phyloP scores from a whole-genome alignment of 2,888 invertebrate species.

The Teleiodes luculella region DNA sequence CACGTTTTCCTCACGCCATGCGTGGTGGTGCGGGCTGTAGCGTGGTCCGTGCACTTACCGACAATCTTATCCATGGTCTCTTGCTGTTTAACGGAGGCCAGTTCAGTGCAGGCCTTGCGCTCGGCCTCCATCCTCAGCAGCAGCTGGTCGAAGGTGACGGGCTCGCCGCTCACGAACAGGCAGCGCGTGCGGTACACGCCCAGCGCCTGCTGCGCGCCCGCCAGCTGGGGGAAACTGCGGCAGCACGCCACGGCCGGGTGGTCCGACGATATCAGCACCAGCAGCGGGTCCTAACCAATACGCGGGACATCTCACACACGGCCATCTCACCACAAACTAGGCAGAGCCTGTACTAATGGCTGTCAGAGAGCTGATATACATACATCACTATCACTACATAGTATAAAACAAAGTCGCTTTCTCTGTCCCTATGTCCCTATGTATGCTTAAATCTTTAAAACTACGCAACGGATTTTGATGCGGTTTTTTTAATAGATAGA shows the following conservation, averaged over 20 bases:
- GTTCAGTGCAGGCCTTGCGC: conserved; percentile 69
- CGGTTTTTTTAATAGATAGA: too few species aligned
- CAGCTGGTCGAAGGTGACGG: conserved; percentile 71
- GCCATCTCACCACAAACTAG: too few species aligned
- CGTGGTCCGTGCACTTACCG: conserved; percentile 37
- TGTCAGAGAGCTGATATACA: too few species aligned
- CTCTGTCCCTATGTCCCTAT: too few species aligned
- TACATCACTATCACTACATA: too few species aligned
- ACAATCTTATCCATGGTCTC: conserved; percentile 72
- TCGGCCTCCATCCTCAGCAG: conserved; percentile 66
- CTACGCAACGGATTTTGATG: too few species aligned
- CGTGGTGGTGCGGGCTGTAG: not conserved
- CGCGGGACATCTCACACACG: conserved; percentile 2
- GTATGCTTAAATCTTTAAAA: too few species aligned
- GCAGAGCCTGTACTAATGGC: too few species aligned
- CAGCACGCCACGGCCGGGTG: conserved; percentile 78
- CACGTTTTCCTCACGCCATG: not conserved
- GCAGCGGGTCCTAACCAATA: conserved; percentile 80
- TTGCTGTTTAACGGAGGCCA: conserved; percentile 71
- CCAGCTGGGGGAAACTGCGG: conserved; percentile 67
- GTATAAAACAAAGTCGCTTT: too few species aligned
- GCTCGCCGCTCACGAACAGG: conserved; percentile 70
- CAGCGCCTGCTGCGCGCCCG: conserved; percentile 67
- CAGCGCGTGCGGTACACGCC: conserved; percentile 71
- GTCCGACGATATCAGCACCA: conserved; percentile 69